These are phyloP conservation scores for Tenthredo livida DNA, from an alignment of 2,888 invertebrate genomes.

Conservation along the genomic window DNA sequence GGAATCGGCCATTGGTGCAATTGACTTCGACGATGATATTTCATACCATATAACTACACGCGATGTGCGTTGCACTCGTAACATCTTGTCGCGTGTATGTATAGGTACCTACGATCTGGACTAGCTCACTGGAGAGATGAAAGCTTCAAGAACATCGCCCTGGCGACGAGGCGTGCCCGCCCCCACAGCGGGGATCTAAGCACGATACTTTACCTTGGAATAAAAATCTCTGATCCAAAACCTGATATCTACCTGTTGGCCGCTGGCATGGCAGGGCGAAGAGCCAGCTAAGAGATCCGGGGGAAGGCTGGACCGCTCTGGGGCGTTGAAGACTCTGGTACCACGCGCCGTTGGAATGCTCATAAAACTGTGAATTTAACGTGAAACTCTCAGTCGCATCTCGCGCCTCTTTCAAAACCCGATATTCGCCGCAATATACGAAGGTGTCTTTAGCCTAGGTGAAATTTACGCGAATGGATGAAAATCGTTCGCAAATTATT, in stretches of 20 bases:
- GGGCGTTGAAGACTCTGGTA: slow-evolving; percentile 57
- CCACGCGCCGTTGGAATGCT: slow-evolving; percentile 67
- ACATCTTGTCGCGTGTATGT: not conserved
- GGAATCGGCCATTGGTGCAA: not conserved
- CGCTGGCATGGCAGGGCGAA: slow-evolving; percentile 53
- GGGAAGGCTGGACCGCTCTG: slow-evolving; percentile 57
- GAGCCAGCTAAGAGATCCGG: slow-evolving; percentile 54
- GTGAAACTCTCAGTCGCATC: slow-evolving; percentile 31
- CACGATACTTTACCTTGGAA: slow-evolving; percentile 60
- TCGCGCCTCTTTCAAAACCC: slow-evolving; percentile 15
- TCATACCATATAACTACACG: not conserved
- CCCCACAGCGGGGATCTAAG: slow-evolving; percentile 51
- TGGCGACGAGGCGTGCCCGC: slow-evolving; percentile 38
- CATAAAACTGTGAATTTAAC: slow-evolving; percentile 68
- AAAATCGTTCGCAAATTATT: not conserved
- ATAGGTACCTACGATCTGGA: not conserved
- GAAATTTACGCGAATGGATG: not conserved
- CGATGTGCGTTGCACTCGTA: not conserved
- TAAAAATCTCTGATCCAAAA: slow-evolving; percentile 68
- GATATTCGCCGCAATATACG: not conserved
- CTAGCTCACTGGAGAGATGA: not conserved
- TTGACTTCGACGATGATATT: slow-evolving; percentile 13
- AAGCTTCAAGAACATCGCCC: not conserved
- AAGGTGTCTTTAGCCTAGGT: not conserved
- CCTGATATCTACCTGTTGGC: slow-evolving; percentile 68